Percentiles rank a stretch among this genome's conserved stretches.
phyloP scores from a whole-genome alignment of 1,140 invertebrate species.

The Sitodiplosis mosellana region DNA sequence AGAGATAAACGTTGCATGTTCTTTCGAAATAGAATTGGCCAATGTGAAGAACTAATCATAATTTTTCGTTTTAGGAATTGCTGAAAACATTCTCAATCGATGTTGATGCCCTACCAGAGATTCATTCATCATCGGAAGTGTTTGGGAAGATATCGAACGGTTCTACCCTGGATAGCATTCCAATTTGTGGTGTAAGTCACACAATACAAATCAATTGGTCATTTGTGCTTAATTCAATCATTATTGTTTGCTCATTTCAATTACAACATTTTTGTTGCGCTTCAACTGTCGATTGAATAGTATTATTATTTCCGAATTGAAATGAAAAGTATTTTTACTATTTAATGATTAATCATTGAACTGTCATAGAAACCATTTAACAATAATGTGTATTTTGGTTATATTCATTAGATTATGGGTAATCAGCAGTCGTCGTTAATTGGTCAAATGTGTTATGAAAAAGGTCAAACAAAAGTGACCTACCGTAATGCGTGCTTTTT shows the following conservation, averaged over 20 bases:
- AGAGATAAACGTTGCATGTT: too few relatives aligned
- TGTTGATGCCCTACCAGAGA: slow-evolving; percentile 60
- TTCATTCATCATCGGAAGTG: slow-evolving; percentile 71
- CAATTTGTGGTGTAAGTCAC: slow-evolving; percentile 71
- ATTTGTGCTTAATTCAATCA: too few relatives aligned
- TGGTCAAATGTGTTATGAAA: slow-evolving; percentile 79
- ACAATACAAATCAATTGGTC: too few relatives aligned
- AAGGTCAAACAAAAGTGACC: slow-evolving; percentile 89
- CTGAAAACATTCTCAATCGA: slow-evolving; percentile 54
- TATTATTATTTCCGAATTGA: too few relatives aligned
- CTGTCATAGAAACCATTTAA: slow-evolving; percentile 1
- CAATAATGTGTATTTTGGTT: slow-evolving; percentile 2
- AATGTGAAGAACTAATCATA: background rate
- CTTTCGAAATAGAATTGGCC: too few relatives aligned
- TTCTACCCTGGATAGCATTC: slow-evolving; percentile 52
- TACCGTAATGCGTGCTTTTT: slow-evolving; percentile 95
- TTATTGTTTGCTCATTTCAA: too few relatives aligned
- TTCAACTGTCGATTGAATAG: too few relatives aligned
- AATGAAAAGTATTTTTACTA: background rate
- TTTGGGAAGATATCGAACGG: slow-evolving; percentile 58
- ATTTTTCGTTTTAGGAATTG: slow-evolving; percentile 8
- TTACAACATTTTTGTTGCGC: too few relatives aligned
- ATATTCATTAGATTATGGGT: slow-evolving; percentile 59
- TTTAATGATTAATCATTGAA: too few relatives aligned
- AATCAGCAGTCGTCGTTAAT: slow-evolving; percentile 91